A percentile compares a stretch with the other conserved stretches of the same genome.
phyloP scores from a whole-genome alignment of 2,888 invertebrate species.

The Hemicrepidius hirtus region DNA sequence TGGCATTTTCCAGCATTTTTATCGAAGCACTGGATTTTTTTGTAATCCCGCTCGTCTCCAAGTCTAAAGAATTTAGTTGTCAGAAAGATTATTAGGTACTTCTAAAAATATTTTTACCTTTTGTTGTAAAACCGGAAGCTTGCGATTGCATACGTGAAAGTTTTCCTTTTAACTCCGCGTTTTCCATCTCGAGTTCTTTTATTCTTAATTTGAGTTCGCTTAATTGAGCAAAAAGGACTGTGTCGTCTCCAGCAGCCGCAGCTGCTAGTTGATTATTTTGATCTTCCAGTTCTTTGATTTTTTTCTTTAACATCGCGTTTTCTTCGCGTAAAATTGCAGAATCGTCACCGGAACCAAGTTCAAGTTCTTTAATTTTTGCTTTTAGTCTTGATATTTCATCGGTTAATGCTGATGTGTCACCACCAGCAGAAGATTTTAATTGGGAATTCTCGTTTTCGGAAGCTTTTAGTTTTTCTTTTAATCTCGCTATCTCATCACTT shows the following conservation, averaged over 20 bases:
- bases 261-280: background rate
- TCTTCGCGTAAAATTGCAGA: background rate
- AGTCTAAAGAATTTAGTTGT: conserved; percentile 16
- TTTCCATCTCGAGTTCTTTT: conserved; percentile 53
- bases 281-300: background rate
- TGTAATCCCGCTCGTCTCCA: background rate
- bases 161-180: conserved; percentile 54
- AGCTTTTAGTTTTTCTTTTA: background rate
- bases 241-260: conserved; percentile 14
- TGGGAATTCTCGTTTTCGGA: background rate
- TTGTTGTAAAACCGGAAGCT: background rate
- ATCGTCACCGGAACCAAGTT: background rate
- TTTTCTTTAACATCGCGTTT: background rate
- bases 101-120: conserved; percentile 15
- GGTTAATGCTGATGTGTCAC: background rate
- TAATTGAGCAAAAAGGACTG: background rate
- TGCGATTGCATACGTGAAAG: conserved; percentile 6
- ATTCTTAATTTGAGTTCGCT: conserved; percentile 34
- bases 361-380: background rate
- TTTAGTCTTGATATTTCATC: background rate
- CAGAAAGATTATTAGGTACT: background rate
- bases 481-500: background rate
- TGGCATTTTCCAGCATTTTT: conserved; percentile 21
- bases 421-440: background rate
- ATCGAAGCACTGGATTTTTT: background rate